Evolutionary conservation across 2,113 vertebrate genomes (phyloP).

Genomic region (Cryptoleucopteryx plumbea): DNA sequence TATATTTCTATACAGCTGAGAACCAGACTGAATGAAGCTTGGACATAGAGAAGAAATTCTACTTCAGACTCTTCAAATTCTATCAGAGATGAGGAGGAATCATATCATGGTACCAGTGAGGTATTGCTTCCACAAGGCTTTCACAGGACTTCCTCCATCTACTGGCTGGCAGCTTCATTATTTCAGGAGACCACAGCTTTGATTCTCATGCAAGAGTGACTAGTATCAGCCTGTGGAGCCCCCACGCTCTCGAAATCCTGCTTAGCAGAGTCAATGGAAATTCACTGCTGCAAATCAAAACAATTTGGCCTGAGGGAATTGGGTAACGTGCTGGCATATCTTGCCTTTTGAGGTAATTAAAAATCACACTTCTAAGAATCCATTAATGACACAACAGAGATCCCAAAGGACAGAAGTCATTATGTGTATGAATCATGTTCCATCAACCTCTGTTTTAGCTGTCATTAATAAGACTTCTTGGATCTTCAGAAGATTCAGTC

Average conservation of each 20-base stretch:
- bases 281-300: not conserved
- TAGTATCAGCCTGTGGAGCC: not conserved
- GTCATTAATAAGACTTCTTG: not conserved
- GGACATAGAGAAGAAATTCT: not conserved
- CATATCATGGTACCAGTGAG: not conserved
- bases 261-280: not conserved
- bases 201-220: not conserved
- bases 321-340: not conserved
- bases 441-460: not conserved
- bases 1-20: not conserved
- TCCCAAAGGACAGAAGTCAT: not conserved
- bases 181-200: not conserved
- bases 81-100: not conserved
- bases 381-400: not conserved
- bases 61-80: not conserved
- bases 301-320: not conserved
- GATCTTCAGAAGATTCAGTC: not conserved
- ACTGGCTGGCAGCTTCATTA: not conserved
- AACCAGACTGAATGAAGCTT: accelerated
- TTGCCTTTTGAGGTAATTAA: conserved; percentile 36
- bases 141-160: not conserved
- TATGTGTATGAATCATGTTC: not conserved
- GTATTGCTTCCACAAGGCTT: not conserved
- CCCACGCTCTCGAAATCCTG: not conserved
- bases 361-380: conserved; percentile 21